These are phyloP conservation scores for Ceyx cyanopectus DNA, from an alignment of 2,113 vertebrate species.

Conservation along the genomic window DNA sequence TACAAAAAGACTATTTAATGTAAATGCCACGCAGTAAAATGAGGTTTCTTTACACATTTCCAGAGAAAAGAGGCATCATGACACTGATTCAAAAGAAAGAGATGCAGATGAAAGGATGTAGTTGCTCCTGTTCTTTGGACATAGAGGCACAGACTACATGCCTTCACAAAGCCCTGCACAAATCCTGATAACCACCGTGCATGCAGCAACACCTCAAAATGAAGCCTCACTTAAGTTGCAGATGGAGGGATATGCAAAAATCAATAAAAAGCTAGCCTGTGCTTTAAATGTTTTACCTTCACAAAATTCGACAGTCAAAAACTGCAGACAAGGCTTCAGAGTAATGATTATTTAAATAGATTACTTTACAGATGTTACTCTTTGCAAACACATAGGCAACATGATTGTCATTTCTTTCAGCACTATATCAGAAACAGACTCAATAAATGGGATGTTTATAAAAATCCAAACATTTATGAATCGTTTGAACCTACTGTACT, in stretches of 20 bases:
- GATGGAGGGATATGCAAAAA: neutral
- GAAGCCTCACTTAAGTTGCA: neutral
- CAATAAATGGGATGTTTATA: conserved; percentile 49
- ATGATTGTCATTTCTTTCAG: conserved; percentile 30
- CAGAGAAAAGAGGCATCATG: accelerated
- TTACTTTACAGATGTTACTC: conserved; percentile 44
- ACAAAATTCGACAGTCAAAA: conserved; percentile 44
- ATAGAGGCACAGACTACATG: neutral
- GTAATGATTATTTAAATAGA: conserved; percentile 43
- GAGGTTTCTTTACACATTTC: neutral
- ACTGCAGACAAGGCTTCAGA: neutral
- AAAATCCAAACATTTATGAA: conserved; percentile 48
- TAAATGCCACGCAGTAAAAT: accelerated
- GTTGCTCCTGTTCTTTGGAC: neutral
- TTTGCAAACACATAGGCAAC: conserved; percentile 24
- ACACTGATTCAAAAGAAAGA: neutral
- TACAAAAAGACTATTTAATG: neutral
- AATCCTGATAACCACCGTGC: neutral
- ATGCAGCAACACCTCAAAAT: neutral
- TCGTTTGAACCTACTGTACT: conserved; percentile 34
- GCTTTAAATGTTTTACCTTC: neutral
- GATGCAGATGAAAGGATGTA: accelerated
- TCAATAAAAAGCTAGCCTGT: neutral
- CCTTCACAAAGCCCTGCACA: neutral
- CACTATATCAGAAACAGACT: conserved; percentile 24